Evolutionary conservation across 2,888 invertebrate species (phyloP).

Genomic region (Dermolepida albohirtum): DNA sequence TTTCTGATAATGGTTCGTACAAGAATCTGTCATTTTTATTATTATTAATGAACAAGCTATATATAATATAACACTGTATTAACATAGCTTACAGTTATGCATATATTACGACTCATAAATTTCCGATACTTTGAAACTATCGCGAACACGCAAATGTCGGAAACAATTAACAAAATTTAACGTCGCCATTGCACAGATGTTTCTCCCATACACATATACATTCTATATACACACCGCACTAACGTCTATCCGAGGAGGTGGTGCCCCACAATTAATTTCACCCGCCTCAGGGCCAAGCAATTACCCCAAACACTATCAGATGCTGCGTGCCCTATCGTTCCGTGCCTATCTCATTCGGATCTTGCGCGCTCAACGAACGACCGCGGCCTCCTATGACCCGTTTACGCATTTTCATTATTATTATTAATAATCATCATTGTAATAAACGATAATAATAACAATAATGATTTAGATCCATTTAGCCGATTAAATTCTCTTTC

Average conservation of each 20-base stretch:
- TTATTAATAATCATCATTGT: conserved; percentile 30
- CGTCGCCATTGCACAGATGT: too few relatives aligned
- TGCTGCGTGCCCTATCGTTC: conserved; percentile 46
- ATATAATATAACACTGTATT: too few relatives aligned
- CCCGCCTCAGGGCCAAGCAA: conserved; percentile 50
- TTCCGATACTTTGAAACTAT: too few relatives aligned
- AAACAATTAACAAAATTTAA: too few relatives aligned
- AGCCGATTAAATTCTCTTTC: conserved; percentile 11
- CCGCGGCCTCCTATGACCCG: conserved; percentile 35
- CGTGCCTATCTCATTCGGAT: conserved; percentile 23
- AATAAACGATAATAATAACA: conserved; percentile 28
- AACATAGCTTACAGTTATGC: too few relatives aligned
- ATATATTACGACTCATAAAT: too few relatives aligned
- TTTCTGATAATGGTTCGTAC: too few relatives aligned
- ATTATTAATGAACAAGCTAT: too few relatives aligned
- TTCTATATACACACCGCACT: too few relatives aligned
- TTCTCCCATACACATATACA: too few relatives aligned
- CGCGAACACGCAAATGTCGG: too few relatives aligned
- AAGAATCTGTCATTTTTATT: too few relatives aligned
- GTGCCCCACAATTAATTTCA: conserved; percentile 52
- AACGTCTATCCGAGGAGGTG: conserved; percentile 37
- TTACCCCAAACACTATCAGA: conserved; percentile 50
- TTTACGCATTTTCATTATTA: conserved; percentile 40
- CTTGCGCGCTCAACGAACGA: conserved; percentile 4
- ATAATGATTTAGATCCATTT: conserved; percentile 29